These are phyloP conservation scores for Trematomus bernacchii DNA, from an alignment of 2,797 vertebrate genomes.

Conservation along the genomic window DNA sequence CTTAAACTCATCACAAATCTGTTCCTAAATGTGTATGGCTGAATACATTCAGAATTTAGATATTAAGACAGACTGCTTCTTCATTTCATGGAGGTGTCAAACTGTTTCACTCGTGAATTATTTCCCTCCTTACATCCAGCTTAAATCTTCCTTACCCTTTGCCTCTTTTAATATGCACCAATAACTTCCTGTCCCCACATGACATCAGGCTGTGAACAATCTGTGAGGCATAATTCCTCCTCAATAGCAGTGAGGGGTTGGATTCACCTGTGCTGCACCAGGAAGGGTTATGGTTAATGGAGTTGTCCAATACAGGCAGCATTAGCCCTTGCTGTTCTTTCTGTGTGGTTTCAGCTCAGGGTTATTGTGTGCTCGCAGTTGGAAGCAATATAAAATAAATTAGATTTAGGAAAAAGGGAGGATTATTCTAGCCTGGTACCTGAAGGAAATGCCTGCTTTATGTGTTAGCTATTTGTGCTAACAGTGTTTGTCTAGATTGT, in stretches of 20 bases:
- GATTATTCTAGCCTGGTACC: conserved; percentile 3
- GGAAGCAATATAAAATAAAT: conserved; percentile 44
- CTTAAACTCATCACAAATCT: conserved; percentile 33
- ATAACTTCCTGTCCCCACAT: conserved; percentile 23
- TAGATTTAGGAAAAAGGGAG: conserved; percentile 29
- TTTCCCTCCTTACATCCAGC: conserved; percentile 31
- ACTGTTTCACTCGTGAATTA: conserved; percentile 36
- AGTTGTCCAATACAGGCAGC: conserved; percentile 55
- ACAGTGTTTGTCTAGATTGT: background rate
- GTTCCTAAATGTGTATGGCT: background rate
- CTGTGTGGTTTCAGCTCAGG: conserved; percentile 48
- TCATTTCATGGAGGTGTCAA: conserved; percentile 27
- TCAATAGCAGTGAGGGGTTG: conserved; percentile 43
- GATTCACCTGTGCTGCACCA: conserved; percentile 42
- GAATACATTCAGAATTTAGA: conserved; percentile 10
- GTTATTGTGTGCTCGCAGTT: conserved; percentile 24
- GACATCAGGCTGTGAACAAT: conserved; percentile 42
- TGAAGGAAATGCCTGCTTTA: conserved; percentile 7
- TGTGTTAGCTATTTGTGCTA: conserved; percentile 13
- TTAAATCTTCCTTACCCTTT: conserved; percentile 29
- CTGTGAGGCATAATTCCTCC: conserved; percentile 42
- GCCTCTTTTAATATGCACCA: conserved; percentile 20
- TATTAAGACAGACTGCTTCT: conserved; percentile 16
- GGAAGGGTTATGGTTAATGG: conserved; percentile 69
- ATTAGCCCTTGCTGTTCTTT: conserved; percentile 51